Percentiles rank a stretch among this genome's conserved stretches.
These are phyloP conservation scores for Menidia menidia DNA, from an alignment of 2,797 vertebrate species.

Conservation along the genomic window DNA sequence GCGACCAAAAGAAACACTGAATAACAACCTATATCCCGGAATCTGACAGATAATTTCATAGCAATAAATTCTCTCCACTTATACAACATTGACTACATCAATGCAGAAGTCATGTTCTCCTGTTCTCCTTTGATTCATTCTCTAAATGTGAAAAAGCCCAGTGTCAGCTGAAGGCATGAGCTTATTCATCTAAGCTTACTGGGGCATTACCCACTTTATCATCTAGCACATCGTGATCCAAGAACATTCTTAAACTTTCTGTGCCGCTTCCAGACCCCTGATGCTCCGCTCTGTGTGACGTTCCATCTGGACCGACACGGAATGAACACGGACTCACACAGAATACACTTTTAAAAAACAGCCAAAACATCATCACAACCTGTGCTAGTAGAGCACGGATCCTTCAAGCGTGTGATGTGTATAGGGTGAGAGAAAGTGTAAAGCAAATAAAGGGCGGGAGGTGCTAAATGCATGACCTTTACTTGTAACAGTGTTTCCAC, in stretches of 20 bases:
- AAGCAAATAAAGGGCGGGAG: slow-evolving; percentile 4
- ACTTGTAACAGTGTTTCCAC: background rate
- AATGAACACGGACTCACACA: slow-evolving; percentile 5
- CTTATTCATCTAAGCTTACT: background rate
- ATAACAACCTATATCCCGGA: background rate
- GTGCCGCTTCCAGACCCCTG: background rate
- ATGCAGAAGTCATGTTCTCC: background rate
- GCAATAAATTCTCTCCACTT: background rate
- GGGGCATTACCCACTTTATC: background rate
- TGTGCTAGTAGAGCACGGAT: background rate
- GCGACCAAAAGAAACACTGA: no score
- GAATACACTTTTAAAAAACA: background rate
- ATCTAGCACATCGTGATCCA: background rate
- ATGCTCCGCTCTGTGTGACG: background rate
- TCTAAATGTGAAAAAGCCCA: background rate
- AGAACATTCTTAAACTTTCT: background rate
- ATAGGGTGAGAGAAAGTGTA: slow-evolving; percentile 1
- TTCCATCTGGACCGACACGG: background rate
- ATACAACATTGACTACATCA: accelerated
- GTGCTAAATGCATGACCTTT: background rate
- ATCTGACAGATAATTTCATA: background rate
- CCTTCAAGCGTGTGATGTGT: slow-evolving; percentile 1
- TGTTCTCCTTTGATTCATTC: background rate
- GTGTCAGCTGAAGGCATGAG: background rate
- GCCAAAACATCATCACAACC: background rate